Percentiles rank a stretch among this genome's conserved stretches.
phyloP scores from a whole-genome alignment of 2,888 invertebrate genomes.

The Ichneumoninae sp. region DNA sequence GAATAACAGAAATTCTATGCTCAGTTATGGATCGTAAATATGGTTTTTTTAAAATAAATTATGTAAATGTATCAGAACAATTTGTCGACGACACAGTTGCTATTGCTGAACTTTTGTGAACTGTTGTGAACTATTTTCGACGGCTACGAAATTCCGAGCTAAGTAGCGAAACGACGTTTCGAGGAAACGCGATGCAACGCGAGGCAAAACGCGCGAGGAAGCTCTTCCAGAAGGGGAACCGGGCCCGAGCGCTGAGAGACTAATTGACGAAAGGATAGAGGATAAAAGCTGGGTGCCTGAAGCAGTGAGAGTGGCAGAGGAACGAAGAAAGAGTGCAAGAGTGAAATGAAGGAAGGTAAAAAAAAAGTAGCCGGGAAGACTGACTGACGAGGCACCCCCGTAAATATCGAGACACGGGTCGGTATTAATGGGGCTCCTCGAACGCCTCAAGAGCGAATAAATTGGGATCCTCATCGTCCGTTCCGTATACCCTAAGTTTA shows the following conservation, averaged over 20 bases:
- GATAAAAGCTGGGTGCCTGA: conserved; percentile 58
- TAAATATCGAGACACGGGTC: conserved; percentile 73
- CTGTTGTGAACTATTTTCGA: background rate
- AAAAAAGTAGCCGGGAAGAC: conserved; percentile 66
- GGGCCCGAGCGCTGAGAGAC: conserved; percentile 73
- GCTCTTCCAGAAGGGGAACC: conserved; percentile 43
- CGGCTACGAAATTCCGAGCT: background rate
- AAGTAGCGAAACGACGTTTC: conserved; percentile 9
- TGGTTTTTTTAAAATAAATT: background rate
- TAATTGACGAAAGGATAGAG: conserved; percentile 77
- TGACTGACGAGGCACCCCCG: conserved; percentile 71
- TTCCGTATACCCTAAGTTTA: conserved; percentile 48
- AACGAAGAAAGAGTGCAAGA: conserved; percentile 32
- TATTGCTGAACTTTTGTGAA: background rate
- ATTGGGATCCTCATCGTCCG: conserved; percentile 69
- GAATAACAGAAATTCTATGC: background rate
- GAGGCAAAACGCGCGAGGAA: conserved; percentile 32
- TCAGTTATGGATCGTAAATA: background rate
- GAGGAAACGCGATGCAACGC: conserved; percentile 28
- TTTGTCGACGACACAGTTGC: background rate
- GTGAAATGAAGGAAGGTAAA: conserved; percentile 64
- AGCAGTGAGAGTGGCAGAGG: conserved; percentile 44
- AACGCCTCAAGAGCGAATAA: conserved; percentile 71
- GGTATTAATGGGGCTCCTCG: conserved; percentile 76
- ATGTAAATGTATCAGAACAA: background rate